These are phyloP conservation scores for Microcaecilia unicolor DNA, from an alignment of 2,797 vertebrate species.

Conservation along the genomic window DNA sequence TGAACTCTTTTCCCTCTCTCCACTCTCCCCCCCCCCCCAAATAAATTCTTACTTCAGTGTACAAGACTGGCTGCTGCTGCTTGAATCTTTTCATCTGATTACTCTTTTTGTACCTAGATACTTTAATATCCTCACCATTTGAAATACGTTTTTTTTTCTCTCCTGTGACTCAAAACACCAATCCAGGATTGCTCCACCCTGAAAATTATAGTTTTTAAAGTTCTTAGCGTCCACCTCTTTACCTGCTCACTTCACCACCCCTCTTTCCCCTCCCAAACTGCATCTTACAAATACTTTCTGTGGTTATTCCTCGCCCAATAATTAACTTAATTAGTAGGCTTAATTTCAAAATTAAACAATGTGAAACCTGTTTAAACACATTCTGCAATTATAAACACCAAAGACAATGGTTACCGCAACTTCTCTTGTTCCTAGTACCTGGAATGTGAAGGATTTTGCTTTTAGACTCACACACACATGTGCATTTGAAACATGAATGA, in stretches of 20 bases:
- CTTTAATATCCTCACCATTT: slow-evolving; percentile 6
- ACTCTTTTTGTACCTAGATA: slow-evolving; percentile 2
- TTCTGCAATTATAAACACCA: slow-evolving; percentile 15
- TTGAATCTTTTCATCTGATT: slow-evolving; percentile 14
- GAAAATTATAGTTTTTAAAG: slow-evolving; percentile 3
- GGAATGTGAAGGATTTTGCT: slow-evolving; percentile 11
- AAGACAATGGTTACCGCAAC: slow-evolving; percentile 16
- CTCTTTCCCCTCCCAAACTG: background rate
- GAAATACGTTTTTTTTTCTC: slow-evolving; percentile 11
- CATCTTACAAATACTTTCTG: slow-evolving; percentile 12
- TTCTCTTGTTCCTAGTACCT: slow-evolving; percentile 18
- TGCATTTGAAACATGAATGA: too few relatives aligned
- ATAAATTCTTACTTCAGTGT: too few relatives aligned
- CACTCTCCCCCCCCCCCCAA: too few relatives aligned
- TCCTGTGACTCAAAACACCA: slow-evolving; percentile 24
- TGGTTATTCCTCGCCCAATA: slow-evolving; percentile 22
- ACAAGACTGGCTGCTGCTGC: background rate
- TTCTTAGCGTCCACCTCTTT: background rate
- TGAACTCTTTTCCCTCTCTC: too few relatives aligned
- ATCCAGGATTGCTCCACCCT: slow-evolving; percentile 31
- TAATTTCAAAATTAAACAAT: slow-evolving; percentile 21
- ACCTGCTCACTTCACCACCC: slow-evolving; percentile 5
- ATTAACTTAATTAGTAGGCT: slow-evolving; percentile 40
- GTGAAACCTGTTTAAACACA: slow-evolving; percentile 29
- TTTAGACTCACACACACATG: too few relatives aligned